phyloP scores from a whole-genome alignment of 2,888 invertebrate species.

The Dynastes grantii region DNA sequence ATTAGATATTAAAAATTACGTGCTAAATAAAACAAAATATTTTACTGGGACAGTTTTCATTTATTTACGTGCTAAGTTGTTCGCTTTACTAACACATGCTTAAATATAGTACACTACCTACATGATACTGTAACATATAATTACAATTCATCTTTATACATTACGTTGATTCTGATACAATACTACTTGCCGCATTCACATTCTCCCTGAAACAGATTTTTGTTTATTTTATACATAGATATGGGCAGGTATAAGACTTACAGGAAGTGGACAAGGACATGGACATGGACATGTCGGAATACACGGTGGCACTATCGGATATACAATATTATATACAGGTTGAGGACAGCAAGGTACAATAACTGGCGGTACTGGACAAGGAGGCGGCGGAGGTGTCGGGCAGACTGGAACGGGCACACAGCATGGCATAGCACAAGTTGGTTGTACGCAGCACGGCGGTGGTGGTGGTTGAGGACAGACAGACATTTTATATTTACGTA shows the following conservation, averaged over 20 bases:
- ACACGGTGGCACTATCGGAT: slow-evolving; percentile 54
- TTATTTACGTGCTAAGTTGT: too few species aligned
- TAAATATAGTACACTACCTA: too few species aligned
- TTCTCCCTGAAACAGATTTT: not conserved
- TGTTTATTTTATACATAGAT: not conserved
- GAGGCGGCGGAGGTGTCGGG: slow-evolving; percentile 56
- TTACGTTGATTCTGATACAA: not conserved
- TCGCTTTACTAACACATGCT: too few species aligned
- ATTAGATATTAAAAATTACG: too few species aligned
- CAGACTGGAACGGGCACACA: slow-evolving; percentile 58
- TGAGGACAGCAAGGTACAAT: slow-evolving; percentile 58
- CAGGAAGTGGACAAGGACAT: slow-evolving; percentile 45
- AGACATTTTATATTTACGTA: slow-evolving; percentile 28
- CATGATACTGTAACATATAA: too few species aligned
- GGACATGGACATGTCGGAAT: slow-evolving; percentile 56
- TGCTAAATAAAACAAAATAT: too few species aligned
- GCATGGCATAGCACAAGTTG: slow-evolving; percentile 43
- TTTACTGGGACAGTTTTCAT: too few species aligned
- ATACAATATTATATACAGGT: slow-evolving; percentile 51
- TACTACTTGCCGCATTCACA: not conserved
- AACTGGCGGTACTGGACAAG: slow-evolving; percentile 57
- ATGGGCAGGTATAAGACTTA: slow-evolving; percentile 28
- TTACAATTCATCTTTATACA: too few species aligned
- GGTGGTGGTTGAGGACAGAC: slow-evolving; percentile 41
- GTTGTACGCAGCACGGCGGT: slow-evolving; percentile 49